A percentile compares a stretch with the other conserved stretches of the same genome.
Evolutionary conservation across 2,888 invertebrate genomes (phyloP).

Genomic region (Acronicta psi): DNA sequence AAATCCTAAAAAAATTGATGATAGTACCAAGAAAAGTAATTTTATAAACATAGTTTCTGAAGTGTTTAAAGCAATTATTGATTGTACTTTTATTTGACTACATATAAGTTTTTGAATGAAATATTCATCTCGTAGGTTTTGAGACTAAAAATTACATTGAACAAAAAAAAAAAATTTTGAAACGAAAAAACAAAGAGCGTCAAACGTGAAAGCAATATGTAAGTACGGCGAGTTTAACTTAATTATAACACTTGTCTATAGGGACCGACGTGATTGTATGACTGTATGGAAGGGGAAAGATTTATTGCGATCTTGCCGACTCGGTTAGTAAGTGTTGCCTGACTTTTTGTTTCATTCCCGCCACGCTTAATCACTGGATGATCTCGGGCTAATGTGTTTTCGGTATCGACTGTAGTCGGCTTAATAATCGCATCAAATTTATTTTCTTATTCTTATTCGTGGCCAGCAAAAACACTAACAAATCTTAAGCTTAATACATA

Average conservation of each 20-base stretch:
- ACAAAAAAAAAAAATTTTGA: constrained; percentile 12
- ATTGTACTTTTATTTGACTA: no score
- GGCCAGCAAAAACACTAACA: constrained; percentile 24
- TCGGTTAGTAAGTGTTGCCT: constrained; percentile 79
- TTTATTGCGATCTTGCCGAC: constrained; percentile 84
- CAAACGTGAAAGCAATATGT: constrained; percentile 64
- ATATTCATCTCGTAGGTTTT: neutral
- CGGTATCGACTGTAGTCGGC: constrained; percentile 68
- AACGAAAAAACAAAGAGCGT: constrained; percentile 29
- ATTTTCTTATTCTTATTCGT: constrained; percentile 49
- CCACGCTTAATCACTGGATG: constrained; percentile 83
- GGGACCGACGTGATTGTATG: constrained; percentile 77
- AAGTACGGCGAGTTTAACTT: constrained; percentile 73
- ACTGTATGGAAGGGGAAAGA: constrained; percentile 76
- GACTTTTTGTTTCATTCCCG: constrained; percentile 83
- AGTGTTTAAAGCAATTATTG: no score
- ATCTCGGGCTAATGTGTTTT: constrained; percentile 82
- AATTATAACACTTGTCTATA: constrained; percentile 87
- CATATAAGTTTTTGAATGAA: no score
- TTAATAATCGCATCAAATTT: constrained; percentile 62
- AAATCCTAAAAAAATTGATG: no score
- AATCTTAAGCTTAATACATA: constrained; percentile 3
- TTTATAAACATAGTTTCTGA: no score
- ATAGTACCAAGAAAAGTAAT: no score
- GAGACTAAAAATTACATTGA: neutral